Base-by-base conservation (phyloP, 2,888 invertebrate genomes). In the Aethes cnicana region DNA sequence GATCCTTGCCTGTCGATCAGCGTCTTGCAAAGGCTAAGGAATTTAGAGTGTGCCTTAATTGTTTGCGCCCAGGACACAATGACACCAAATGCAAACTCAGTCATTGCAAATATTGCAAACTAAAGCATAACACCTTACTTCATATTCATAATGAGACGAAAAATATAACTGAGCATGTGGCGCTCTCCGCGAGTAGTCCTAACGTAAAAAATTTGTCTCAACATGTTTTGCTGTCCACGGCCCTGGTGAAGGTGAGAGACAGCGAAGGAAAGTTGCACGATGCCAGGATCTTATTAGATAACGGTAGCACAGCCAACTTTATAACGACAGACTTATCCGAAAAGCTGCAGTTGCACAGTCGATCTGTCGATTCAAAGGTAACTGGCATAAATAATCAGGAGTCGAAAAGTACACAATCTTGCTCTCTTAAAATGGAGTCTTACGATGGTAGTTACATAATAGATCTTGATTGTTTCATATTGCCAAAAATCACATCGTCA, bases 211-310 rank as follows among this genome's bases (percentile, higher is more conserved):
- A n/a, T n/a, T 26, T 5, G 5, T 8, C 26, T 11, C 26, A 9
- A n/a, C 26, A 16, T 5, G 16, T 46, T 4, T 52, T 54, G 6
- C 26, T 26, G n/a, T 57, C 57, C 48, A 54, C 57, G 39, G 55
- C 52, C 3, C 4, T 55, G 43, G 53, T 47, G 23, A 48, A 32
- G 20, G 48, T 52, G 14, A 9, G 7, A 6, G 37, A 47, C 47
- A 33, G 23, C 14, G 16, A 26, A 1, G 53, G 52, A 2, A 14
- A 25, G 5, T 26, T 8, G 9, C 42, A 41, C 9, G 11, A 6
- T 2, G 53, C 53, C 26, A 35, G 52, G 9, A 9, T 52, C 4
- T 23, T 52, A 9, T 14, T 49, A 3, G 50, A 52, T 30, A 52
- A 47, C 9, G 47, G 53, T 2, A 53, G 53, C 28, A 53, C 53